Evolutionary conservation across 1,140 invertebrate genomes (phyloP), one percentile per base, ranked within the genome.

Genomic region (Venturia canescens): DNA sequence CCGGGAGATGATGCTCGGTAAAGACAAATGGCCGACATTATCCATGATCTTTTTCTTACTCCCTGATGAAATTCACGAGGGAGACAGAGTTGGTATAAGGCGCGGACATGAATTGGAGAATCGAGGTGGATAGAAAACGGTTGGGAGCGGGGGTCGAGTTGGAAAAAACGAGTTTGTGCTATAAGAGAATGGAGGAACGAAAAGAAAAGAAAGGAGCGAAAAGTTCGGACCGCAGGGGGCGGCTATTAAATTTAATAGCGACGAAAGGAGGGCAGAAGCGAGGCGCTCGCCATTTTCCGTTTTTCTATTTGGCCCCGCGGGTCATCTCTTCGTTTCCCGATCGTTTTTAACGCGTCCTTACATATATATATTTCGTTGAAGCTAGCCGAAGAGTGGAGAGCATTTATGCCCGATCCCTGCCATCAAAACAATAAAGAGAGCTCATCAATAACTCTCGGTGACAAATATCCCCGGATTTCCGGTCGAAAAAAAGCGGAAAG

Each of bases 381-480:
- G 5, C 38, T 1, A 11, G 1, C 38, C 38, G 11, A 44, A 44
- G 38, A 44, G 3, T 44, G 7, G 11, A 44, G 38, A 57, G 53
- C 53, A 57, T 57, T 57, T 57, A 57, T 57, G 53, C 26, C 29
- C 38, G 53, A 9, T 50, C 53, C 63, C 5, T 44, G 21, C 31
- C 26, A 27, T 26, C 77, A 27, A 84, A 84, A 86, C 85, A 86
- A 86, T 86, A 86, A 86, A 86, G 80, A 77, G 70, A 27, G 13
- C n/a, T 83, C 81, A 79, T 85, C 84, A 85, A 86, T 86, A 86
- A 86, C 38, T 44, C 38, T 9, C 75, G 71, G 85, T 86, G 86
- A 86, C 86, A 85, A 86, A 86, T 86, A 86, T 85, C 84, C 83
- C 81, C 77, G 85, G 82, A 82, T 79, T 86, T 86, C 86, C 86